Evolutionary conservation across 2,888 invertebrate genomes (phyloP), one percentile per base, ranked within the genome.

Genomic region (Cynaeus angustus): DNA sequence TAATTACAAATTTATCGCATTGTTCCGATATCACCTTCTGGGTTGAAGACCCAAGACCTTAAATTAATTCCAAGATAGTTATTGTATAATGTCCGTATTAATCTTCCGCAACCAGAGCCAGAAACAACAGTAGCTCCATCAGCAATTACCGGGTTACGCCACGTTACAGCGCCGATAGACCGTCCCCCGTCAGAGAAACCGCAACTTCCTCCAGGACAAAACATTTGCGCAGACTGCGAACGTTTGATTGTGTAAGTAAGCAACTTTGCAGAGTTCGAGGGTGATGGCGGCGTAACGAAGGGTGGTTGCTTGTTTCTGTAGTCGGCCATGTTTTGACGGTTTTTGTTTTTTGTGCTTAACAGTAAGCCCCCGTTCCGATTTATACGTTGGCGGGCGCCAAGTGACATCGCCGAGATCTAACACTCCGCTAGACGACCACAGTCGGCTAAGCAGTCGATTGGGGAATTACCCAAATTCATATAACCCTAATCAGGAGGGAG

Each of bases 221-320:
- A 96, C 88, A 93, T 96, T 86, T 99, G 99, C 89, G 94, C 94
- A 79, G 97, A 97, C 84, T 99, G 99, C 89, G 97, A 97, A 86
- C 92, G 97, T 83, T 92, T 97, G 83, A 97, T 98, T 88, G 95
- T 96, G 98, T 98, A 94, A 96, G 97, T 94, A 84, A 12, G 12
- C 58, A 14, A 26, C 10, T 21, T 65, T 71, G 38, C 66, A 50
- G 53, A 43, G 59, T 56, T 16, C 59, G 56, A 45, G 66, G 55
- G 38, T 59, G 16, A 14, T n/a, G 65, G 16, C 52, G 53, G 9
- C 56, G 37, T 43, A 13, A 53, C 46, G 37, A 48, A 55, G 52
- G 53, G n/a, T n/a, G 68, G 55, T 46, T 45, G 55, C 37, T 66
- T 64, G 30, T 26, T 46, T 26, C 33, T 68, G 55, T 66, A 58